Percentiles rank a stretch among this genome's conserved stretches.
Evolutionary conservation across 1,140 invertebrate species (phyloP).

Genomic region (Ylistrum balloti): DNA sequence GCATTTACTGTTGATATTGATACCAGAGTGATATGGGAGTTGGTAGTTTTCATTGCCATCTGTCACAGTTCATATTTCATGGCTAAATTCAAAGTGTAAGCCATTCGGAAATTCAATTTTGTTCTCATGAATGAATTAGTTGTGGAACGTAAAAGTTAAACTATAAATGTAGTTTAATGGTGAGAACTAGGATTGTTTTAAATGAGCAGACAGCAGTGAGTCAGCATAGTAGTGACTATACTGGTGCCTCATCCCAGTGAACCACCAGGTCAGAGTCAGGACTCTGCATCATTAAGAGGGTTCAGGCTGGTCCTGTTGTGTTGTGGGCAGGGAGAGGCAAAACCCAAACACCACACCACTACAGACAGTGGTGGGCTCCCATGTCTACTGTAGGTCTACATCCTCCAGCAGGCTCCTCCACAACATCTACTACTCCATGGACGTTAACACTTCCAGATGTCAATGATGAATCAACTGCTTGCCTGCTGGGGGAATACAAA

Average conservation of each 20-base stretch:
- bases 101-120: neutral
- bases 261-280: neutral
- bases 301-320: neutral
- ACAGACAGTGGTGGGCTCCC: neutral
- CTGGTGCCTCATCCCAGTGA: neutral
- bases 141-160: neutral
- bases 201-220: slow-evolving; percentile 22
- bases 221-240: slow-evolving; percentile 16
- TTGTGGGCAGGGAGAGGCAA: neutral
- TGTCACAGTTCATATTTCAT: neutral
- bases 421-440: slow-evolving; percentile 19
- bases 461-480: slow-evolving; percentile 29
- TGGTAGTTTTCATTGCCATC: too few relatives aligned
- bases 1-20: too few relatives aligned
- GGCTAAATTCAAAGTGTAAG: neutral
- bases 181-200: neutral
- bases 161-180: neutral
- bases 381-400: neutral
- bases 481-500: slow-evolving; percentile 31
- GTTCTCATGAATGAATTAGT: neutral
- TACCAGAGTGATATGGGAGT: too few relatives aligned
- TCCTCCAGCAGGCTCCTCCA: neutral
- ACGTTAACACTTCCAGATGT: slow-evolving; percentile 36
- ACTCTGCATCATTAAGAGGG: neutral
- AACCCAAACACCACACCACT: neutral